Conservation (phyloP, 2,113 vertebrate species). For the Apteryx owenii region DNA sequence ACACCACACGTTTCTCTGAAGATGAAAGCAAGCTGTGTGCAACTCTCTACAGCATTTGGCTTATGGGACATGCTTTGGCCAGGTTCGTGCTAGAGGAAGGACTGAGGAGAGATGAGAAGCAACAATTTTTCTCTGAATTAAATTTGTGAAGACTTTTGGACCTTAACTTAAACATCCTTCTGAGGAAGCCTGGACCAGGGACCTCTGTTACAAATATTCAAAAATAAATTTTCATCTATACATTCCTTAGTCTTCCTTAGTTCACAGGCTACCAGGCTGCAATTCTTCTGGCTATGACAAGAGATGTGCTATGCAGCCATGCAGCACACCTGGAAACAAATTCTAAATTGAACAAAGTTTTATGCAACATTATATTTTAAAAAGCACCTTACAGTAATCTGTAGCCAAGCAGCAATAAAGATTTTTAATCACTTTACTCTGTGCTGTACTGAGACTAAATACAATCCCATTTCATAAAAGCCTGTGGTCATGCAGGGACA, state of each 20-base stretch:
- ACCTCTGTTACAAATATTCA: neutral
- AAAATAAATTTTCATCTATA: neutral
- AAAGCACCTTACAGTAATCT: neutral
- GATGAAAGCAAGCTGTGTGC: neutral
- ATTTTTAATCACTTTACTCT: neutral
- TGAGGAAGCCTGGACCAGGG: neutral
- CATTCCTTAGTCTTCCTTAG: neutral
- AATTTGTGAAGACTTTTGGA: neutral
- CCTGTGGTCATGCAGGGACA: neutral
- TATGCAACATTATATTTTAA: neutral
- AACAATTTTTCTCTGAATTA: neutral
- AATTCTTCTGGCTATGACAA: rapidly evolving
- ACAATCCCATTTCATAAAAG: neutral
- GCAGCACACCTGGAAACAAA: neutral
- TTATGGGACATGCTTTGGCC: neutral
- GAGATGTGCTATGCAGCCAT: neutral
- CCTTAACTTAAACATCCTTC: neutral
- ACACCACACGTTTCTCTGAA: neutral
- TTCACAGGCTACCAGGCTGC: neutral
- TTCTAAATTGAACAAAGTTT: neutral
- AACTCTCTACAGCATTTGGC: neutral
- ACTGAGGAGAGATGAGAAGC: neutral
- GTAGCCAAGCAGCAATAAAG: conserved; percentile 9
- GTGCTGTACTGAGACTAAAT: neutral
- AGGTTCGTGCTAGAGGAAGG: neutral